Conservation (phyloP, 2,113 vertebrate species). For the Psephotus haematonotus region DNA sequence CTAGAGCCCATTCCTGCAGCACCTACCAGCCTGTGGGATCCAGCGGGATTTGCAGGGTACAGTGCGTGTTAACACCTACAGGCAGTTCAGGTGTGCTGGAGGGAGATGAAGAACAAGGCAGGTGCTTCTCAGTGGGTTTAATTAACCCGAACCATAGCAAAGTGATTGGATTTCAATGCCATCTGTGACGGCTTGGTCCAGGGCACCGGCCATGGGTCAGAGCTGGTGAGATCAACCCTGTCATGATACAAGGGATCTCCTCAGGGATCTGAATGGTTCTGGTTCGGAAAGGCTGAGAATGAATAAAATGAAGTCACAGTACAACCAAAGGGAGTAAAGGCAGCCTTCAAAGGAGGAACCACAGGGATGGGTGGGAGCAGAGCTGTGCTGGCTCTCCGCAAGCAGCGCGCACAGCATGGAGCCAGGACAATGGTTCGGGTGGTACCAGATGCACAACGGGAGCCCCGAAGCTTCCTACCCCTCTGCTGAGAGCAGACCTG, state of each 20-base stretch:
- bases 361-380: background rate
- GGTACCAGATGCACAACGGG: background rate
- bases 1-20: accelerated
- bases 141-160: background rate
- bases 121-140: accelerated
- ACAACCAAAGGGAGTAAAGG: background rate
- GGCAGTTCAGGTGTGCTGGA: background rate
- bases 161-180: background rate
- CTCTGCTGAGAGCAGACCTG: background rate
- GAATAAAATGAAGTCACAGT: background rate
- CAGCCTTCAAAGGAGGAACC: background rate
- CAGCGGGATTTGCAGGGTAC: accelerated
- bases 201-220: background rate
- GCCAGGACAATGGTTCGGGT: background rate
- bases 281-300: background rate
- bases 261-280: background rate
- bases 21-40: background rate
- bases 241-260: background rate
- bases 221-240: background rate
- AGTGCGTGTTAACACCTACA: accelerated
- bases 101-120: background rate
- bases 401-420: background rate
- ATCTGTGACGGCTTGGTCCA: too few relatives aligned
- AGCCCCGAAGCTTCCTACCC: background rate
- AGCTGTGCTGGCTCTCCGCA: background rate